A percentile compares a stretch with the other conserved stretches of the same genome.
These are phyloP conservation scores for Thaleichthys pacificus DNA, from an alignment of 2,797 vertebrate species.

Conservation along the genomic window DNA sequence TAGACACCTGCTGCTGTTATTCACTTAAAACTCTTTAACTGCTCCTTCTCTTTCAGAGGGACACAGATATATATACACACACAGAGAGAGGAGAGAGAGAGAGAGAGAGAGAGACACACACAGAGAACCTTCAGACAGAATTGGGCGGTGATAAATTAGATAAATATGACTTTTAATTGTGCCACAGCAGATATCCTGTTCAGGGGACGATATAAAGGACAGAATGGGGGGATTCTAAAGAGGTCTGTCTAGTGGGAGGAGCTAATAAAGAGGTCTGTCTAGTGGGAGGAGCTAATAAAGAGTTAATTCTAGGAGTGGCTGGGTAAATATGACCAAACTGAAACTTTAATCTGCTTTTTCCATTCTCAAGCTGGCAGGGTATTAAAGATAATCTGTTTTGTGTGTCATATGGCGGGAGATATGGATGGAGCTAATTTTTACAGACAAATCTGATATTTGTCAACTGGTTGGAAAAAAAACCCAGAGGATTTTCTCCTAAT, in stretches of 20 bases:
- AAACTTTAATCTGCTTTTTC: conserved; percentile 87
- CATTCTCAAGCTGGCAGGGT: conserved; percentile 81
- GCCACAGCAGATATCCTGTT: conserved; percentile 69
- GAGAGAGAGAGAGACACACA: too few relatives aligned
- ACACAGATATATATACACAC: too few relatives aligned
- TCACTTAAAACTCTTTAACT: conserved; percentile 75
- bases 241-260: too few relatives aligned
- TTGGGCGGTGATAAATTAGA: conserved; percentile 78
- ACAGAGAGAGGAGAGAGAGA: too few relatives aligned
- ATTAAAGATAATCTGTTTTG: conserved; percentile 84
- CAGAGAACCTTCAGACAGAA: too few relatives aligned
- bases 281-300: conserved; percentile 45
- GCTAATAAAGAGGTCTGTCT: conserved; percentile 17
- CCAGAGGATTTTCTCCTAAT: conserved; percentile 80
- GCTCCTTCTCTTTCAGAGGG: conserved; percentile 71
- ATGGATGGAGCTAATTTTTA: conserved; percentile 84
- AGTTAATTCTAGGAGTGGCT: conserved; percentile 69
- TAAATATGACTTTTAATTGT: conserved; percentile 79
- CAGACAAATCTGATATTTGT: conserved; percentile 89
- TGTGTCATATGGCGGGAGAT: conserved; percentile 84
- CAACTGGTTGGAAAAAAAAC: conserved; percentile 79
- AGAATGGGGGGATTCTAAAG: too few relatives aligned
- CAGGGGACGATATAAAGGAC: not conserved
- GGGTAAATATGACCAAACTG: conserved; percentile 81
- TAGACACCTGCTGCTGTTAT: conserved; percentile 81